Percentiles rank a stretch among this genome's conserved stretches.
These are phyloP conservation scores for Hassar affinis DNA, from an alignment of 2,113 vertebrate genomes.

Conservation along the genomic window DNA sequence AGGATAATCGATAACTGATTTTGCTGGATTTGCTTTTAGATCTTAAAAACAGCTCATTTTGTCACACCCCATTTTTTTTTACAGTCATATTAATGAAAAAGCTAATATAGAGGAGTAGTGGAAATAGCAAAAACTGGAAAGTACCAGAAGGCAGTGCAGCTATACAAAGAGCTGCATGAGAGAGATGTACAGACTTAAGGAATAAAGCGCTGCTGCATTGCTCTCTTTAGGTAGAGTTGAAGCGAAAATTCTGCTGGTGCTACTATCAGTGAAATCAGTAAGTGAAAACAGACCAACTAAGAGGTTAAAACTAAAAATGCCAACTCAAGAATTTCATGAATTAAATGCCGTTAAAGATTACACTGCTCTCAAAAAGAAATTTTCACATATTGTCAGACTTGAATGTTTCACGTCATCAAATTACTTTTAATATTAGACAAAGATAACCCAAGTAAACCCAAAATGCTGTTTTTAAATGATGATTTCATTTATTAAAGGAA, in stretches of 20 bases:
- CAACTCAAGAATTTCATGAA: not conserved
- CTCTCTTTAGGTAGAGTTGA: not conserved
- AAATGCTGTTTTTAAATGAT: no score
- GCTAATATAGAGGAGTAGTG: not conserved
- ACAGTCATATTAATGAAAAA: not conserved
- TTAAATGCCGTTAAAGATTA: not conserved
- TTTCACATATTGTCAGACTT: no score
- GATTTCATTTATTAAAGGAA: no score
- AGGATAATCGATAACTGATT: not conserved
- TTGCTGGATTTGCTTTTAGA: not conserved
- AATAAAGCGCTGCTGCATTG: not conserved
- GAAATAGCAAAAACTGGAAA: not conserved
- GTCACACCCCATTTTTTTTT: not conserved
- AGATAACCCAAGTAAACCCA: no score
- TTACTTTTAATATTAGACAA: no score
- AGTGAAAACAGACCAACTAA: not conserved
- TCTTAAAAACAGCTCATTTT: not conserved
- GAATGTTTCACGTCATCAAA: no score
- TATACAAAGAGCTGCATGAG: not conserved
- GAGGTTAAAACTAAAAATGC: not conserved
- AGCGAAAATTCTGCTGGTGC: not conserved
- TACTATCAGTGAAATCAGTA: not conserved
- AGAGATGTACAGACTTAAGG: not conserved
- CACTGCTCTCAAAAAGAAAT: no score
- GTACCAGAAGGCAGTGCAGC: not conserved